A percentile compares a stretch with the other conserved stretches of the same genome.
Conservation (phyloP, 2,888 invertebrate genomes). For the Folsomia candida region DNA sequence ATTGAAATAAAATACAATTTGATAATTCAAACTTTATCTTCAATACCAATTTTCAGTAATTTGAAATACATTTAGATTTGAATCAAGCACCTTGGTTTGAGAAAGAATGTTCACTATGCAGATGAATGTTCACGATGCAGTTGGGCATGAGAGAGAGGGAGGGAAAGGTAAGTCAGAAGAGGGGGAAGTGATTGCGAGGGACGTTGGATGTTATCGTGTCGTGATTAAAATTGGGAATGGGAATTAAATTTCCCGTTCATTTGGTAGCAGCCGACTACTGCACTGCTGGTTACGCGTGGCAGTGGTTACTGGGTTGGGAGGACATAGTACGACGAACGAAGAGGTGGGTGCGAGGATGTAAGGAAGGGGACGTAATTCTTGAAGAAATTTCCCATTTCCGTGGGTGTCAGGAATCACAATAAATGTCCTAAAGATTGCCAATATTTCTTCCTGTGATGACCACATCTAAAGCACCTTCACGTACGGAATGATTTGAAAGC, state of each 20-base stretch:
- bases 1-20: not conserved
- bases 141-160: not conserved
- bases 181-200: not conserved
- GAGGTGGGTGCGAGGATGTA: too few species aligned
- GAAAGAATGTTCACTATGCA: not conserved
- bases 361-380: slow-evolving; percentile 24
- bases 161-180: not conserved
- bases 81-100: not conserved
- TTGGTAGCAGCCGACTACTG: slow-evolving; percentile 3
- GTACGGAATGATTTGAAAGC: not conserved
- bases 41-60: not conserved
- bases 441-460: slow-evolving; percentile 50
- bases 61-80: slow-evolving; percentile 5
- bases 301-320: too few species aligned
- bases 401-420: slow-evolving; percentile 51
- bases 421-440: slow-evolving; percentile 49
- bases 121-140: not conserved
- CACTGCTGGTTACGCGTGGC: not conserved
- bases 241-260: slow-evolving; percentile 47
- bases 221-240: slow-evolving; percentile 48
- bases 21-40: not conserved
- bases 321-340: too few species aligned
- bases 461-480: slow-evolving; percentile 32
- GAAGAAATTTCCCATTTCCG: slow-evolving; percentile 49
- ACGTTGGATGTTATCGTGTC: slow-evolving; percentile 44